A percentile compares a stretch with the other conserved stretches of the same genome.
phyloP scores from a whole-genome alignment of 2,888 invertebrate genomes.

The Mactromeris polynyma region DNA sequence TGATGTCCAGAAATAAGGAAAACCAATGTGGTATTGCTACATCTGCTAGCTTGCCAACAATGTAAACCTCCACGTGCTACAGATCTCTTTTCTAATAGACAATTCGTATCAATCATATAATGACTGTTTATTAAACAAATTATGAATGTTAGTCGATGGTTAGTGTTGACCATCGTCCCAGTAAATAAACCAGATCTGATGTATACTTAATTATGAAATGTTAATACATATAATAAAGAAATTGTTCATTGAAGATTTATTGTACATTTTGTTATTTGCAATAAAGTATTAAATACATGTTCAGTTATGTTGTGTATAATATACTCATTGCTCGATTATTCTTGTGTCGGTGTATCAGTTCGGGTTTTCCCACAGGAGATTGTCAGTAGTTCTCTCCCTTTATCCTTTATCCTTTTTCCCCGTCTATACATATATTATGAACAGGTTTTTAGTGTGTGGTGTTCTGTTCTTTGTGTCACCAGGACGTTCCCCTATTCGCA shows the following conservation, averaged over 20 bases:
- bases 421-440: too few species aligned
- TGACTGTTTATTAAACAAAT: neutral
- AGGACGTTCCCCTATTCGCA: too few species aligned
- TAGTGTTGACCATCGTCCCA: neutral
- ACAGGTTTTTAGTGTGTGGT: too few species aligned
- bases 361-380: too few species aligned
- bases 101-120: neutral
- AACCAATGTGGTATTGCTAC: constrained; percentile 95
- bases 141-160: neutral
- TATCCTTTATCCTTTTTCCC: too few species aligned
- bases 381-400: too few species aligned
- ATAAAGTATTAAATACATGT: neutral
- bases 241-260: neutral
- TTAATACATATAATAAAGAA: neutral
- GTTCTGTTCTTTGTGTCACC: too few species aligned
- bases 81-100: neutral
- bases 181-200: neutral
- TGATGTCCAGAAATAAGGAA: constrained; percentile 91
- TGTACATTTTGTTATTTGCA: neutral
- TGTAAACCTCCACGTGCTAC: constrained; percentile 53
- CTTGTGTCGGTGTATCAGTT: too few species aligned
- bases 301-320: too few species aligned
- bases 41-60: constrained; percentile 92
- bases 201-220: neutral
- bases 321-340: too few species aligned